Evolutionary conservation across 2,113 vertebrate genomes (phyloP).

Genomic region (Alosa alosa): DNA sequence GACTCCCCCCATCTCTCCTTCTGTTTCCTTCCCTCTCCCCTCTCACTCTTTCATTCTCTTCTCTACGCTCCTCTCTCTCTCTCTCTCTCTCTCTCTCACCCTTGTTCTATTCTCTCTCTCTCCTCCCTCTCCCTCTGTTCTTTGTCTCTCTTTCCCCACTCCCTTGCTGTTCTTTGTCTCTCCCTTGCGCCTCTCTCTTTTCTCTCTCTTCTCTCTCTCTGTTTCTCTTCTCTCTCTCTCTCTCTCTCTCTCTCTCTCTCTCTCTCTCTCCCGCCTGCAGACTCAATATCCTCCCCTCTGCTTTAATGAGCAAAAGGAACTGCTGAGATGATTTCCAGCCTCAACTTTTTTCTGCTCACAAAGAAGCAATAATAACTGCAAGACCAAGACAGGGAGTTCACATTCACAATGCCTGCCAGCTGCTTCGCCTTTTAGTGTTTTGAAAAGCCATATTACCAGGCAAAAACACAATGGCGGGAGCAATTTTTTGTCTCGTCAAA

Average conservation of each 20-base stretch:
- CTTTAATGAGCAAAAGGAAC: constrained; percentile 42
- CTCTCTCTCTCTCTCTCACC: background rate
- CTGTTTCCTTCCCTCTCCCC: background rate
- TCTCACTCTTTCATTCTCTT: background rate
- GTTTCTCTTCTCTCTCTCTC: background rate
- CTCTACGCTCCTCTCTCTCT: background rate
- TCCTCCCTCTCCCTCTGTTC: background rate
- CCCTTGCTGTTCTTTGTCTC: background rate
- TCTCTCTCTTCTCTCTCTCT: background rate
- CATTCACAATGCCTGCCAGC: constrained; percentile 28
- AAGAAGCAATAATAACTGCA: constrained; percentile 19
- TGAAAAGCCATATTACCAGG: background rate
- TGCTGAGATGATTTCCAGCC: constrained; percentile 28
- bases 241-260: background rate
- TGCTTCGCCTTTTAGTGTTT: constrained; percentile 23
- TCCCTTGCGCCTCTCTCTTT: background rate
- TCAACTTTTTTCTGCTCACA: constrained; percentile 23
- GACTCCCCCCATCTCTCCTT: background rate
- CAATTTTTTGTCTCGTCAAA: background rate
- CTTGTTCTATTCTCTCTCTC: background rate
- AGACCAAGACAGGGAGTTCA: constrained; percentile 3
- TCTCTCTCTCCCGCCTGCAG: constrained; percentile 17
- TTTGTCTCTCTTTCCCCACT: background rate
- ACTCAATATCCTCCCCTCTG: constrained; percentile 34
- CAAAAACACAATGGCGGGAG: background rate